Evolutionary conservation across 2,888 invertebrate species (phyloP).

Genomic region (Scaptomyza cyrtandrae): DNA sequence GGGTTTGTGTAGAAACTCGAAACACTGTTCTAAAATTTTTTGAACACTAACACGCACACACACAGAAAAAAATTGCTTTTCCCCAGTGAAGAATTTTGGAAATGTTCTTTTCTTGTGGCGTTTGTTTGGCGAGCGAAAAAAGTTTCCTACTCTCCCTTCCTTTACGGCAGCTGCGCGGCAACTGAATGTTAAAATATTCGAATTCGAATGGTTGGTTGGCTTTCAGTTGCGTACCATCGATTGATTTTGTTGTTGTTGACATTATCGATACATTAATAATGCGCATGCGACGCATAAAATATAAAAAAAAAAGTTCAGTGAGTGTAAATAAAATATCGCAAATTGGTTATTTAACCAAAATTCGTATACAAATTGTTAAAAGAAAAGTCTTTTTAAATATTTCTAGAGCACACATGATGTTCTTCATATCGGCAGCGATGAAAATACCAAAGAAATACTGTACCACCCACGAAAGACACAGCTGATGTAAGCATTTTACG

Average conservation of each 20-base stretch:
- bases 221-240: constrained; percentile 44
- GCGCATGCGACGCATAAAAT: background rate
- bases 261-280: constrained; percentile 42
- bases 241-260: constrained; percentile 17
- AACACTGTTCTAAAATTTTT: constrained; percentile 45
- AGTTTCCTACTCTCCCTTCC: constrained; percentile 64
- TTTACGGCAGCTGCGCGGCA: constrained; percentile 74
- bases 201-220: constrained; percentile 54
- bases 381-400: background rate
- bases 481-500: constrained; percentile 17
- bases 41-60: constrained; percentile 70
- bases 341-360: background rate
- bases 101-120: constrained; percentile 71
- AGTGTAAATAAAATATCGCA: too few relatives aligned
- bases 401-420: background rate
- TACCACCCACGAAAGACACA: constrained; percentile 18
- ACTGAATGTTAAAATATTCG: constrained; percentile 67
- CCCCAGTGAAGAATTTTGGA: constrained; percentile 68
- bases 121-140: constrained; percentile 63
- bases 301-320: background rate
- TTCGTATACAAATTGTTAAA: too few relatives aligned
- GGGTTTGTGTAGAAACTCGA: constrained; percentile 34
- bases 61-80: constrained; percentile 75
- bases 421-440: constrained; percentile 15
- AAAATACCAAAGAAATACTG: constrained; percentile 22